phyloP scores from a whole-genome alignment of 2,113 vertebrate species.

The Calcarius ornatus region DNA sequence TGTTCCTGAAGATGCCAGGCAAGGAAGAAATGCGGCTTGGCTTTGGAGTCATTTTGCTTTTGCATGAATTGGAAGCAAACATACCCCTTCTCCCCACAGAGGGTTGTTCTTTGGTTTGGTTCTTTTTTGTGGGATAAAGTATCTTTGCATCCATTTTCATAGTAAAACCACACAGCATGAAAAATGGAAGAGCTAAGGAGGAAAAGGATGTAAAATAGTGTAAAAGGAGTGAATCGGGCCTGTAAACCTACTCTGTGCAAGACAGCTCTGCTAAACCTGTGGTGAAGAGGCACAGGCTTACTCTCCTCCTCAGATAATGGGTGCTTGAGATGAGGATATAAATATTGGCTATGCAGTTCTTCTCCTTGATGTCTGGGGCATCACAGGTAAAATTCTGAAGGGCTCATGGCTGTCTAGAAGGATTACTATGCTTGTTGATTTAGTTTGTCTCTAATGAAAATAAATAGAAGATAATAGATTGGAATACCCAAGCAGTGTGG shows the following conservation, averaged over 20 bases:
- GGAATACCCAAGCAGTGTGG: not conserved
- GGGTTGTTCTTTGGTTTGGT: not conserved
- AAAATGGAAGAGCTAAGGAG: not conserved
- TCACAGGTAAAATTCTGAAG: not conserved
- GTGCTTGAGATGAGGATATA: not conserved
- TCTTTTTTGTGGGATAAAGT: not conserved
- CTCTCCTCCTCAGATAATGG: not conserved
- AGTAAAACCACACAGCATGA: not conserved
- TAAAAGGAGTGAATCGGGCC: not conserved
- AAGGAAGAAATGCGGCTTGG: not conserved
- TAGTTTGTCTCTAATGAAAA: not conserved
- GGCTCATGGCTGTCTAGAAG: not conserved
- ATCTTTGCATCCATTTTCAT: not conserved
- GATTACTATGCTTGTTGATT: not conserved
- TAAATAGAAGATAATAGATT: not conserved
- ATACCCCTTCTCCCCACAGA: rapidly evolving
- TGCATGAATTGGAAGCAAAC: not conserved
- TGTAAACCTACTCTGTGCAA: not conserved
- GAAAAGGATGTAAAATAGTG: not conserved
- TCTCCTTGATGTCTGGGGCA: not conserved
- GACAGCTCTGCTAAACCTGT: not conserved
- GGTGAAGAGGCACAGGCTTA: not conserved
- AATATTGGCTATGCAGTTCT: not conserved
- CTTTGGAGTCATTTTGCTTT: not conserved
- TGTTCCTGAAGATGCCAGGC: not conserved